Conservation (phyloP, 2,888 invertebrate species). For the Nymphalis urticae region DNA sequence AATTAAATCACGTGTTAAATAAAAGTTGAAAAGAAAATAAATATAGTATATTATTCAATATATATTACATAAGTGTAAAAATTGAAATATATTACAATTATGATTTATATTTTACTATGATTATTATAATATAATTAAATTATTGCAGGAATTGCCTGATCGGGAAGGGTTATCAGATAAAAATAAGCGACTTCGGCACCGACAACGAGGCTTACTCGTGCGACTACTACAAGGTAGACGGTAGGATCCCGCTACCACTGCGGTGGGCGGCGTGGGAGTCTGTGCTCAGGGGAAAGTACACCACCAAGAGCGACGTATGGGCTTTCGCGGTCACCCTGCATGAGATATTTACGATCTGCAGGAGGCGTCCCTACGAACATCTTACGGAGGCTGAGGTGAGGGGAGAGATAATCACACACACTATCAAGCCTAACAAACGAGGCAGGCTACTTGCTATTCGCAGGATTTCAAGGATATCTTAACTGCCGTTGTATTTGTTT, state of each 20-base stretch:
- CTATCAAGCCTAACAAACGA: no score
- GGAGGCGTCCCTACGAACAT: conserved; percentile 89
- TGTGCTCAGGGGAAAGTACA: conserved; percentile 89
- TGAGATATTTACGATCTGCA: conserved; percentile 91
- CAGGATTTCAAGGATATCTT: no score
- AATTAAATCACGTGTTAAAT: no score
- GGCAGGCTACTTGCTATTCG: no score
- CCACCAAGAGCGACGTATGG: conserved; percentile 95
- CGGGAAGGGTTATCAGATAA: conserved; percentile 90
- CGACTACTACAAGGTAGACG: conserved; percentile 92
- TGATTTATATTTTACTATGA: background rate
- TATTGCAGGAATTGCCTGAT: conserved; percentile 89
- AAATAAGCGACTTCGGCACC: conserved; percentile 92
- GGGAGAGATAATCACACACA: background rate
- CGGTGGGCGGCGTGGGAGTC: conserved; percentile 96
- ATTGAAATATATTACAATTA: no score
- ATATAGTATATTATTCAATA: background rate
- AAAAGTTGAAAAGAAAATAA: background rate
- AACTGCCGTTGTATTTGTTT: no score
- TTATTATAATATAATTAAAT: background rate
- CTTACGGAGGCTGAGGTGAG: conserved; percentile 87
- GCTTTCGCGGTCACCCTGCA: conserved; percentile 93
- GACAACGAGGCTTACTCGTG: conserved; percentile 89
- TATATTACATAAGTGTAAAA: no score
- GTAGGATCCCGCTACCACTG: conserved; percentile 89